Evolutionary conservation across 2,797 vertebrate genomes (phyloP).

Genomic region (Bufotes viridis): DNA sequence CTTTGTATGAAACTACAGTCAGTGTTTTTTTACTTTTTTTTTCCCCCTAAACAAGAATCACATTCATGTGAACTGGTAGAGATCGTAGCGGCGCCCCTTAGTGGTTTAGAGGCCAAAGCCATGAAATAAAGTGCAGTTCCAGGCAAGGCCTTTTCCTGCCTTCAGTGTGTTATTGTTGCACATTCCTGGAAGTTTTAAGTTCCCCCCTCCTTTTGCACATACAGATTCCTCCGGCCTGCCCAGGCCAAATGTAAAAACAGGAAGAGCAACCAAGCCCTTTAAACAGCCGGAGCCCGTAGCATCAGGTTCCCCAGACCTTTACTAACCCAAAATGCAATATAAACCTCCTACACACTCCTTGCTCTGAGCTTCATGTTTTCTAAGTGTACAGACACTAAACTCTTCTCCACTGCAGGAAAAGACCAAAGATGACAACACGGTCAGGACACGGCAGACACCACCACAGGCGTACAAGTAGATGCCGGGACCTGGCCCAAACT

Average conservation of each 20-base stretch:
- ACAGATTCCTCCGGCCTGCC: slow-evolving; percentile 38
- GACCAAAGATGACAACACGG: too few species aligned
- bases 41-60: slow-evolving; percentile 35
- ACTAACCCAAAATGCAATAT: too few species aligned
- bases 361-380: too few species aligned
- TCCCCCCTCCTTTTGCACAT: slow-evolving; percentile 73
- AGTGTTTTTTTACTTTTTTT: neutral
- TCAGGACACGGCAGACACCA: too few species aligned
- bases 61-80: slow-evolving; percentile 30
- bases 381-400: too few species aligned
- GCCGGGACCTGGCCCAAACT: too few species aligned
- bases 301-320: slow-evolving; percentile 31
- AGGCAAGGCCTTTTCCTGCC: slow-evolving; percentile 46
- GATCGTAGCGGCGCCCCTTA: slow-evolving; percentile 59
- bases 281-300: neutral
- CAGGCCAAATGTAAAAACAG: slow-evolving; percentile 39
- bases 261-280: slow-evolving; percentile 53
- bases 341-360: too few species aligned
- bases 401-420: too few species aligned
- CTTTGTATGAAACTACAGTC: slow-evolving; percentile 31
- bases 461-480: too few species aligned
- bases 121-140: slow-evolving; percentile 23
- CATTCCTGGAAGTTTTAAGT: slow-evolving; percentile 84
- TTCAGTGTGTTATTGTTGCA: slow-evolving; percentile 71
- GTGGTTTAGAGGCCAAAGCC: slow-evolving; percentile 36